Conservation (phyloP, 2,888 invertebrate species). For the Yponomeuta plumbellus region DNA sequence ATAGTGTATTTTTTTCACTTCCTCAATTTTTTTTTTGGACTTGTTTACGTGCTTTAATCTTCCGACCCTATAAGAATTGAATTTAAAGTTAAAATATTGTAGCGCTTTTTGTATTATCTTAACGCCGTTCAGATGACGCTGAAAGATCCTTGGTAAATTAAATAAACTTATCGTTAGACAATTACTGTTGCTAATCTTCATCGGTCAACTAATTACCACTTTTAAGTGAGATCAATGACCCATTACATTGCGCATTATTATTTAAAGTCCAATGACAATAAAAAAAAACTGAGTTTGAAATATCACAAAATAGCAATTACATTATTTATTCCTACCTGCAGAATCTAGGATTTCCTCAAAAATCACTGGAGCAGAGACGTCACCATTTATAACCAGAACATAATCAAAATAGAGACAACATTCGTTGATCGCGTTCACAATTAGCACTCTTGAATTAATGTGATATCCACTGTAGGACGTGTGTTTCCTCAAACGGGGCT, state of each 20-base stretch:
- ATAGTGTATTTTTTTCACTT: too few relatives aligned
- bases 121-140: too few relatives aligned
- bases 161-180: too few relatives aligned
- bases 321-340: slow-evolving; percentile 26
- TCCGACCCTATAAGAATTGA: too few relatives aligned
- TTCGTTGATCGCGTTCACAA: slow-evolving; percentile 7
- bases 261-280: not conserved
- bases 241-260: slow-evolving; percentile 31
- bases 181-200: too few relatives aligned
- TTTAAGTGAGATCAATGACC: slow-evolving; percentile 67
- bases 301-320: not conserved
- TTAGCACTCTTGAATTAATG: slow-evolving; percentile 3
- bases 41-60: too few relatives aligned
- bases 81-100: too few relatives aligned
- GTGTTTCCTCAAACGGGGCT: slow-evolving; percentile 7
- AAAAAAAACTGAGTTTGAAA: not conserved
- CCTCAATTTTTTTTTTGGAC: too few relatives aligned
- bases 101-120: too few relatives aligned
- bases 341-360: not conserved
- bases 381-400: slow-evolving; percentile 12
- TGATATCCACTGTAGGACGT: not conserved
- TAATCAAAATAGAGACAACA: not conserved
- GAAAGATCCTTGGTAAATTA: too few relatives aligned
- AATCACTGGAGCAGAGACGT: not conserved
- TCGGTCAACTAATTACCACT: not conserved